Evolutionary conservation across 2,113 vertebrate species (phyloP), one percentile per base, ranked within the genome.

Genomic region (Formicarius rufipectus): DNA sequence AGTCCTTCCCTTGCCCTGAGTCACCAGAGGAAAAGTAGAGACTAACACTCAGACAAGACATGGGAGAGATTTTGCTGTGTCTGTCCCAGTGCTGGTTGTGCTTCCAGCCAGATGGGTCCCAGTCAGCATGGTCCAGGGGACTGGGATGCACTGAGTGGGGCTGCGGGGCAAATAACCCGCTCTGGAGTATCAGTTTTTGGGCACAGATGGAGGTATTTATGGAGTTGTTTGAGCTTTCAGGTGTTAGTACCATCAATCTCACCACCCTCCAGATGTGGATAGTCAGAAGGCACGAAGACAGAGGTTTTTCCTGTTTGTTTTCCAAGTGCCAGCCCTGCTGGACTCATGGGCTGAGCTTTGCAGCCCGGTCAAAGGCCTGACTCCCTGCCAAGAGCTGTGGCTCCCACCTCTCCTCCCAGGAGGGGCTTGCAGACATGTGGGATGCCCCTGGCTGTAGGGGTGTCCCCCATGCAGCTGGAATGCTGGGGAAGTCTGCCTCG

Each of bases 191-290:
- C 28, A 2, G 35, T 24, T 55, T 56, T 44, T 44, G n/a, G 4
- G 47, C 22, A n/a, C 33, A 72, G 58, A 6, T 37, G 31, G 33
- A 62, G 15, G 31, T 44, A 45, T 73, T 64, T 12, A 8, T 62
- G 50, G 69, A 79, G n/a, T 2, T 33, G 9, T 49, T 53, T 69
- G 49, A 37, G 50, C 30, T 66, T 77, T 59, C 30, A 28, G 58
- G 14, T 37, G 2, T 27, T 50, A n/a, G 18, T 30, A 14, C 77
- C 19, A 68, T 73, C 58, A 68, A 10, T 66, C 53, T 30, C 27
- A 33, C 60, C 2, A 2, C 15, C 12, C 22, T 23, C 47, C 30
- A 45, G 31, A 16, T 1, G 0, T 0, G 37, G n/a, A n/a, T n/a
- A n/a, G n/a, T n/a, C n/a, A n/a, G n/a, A n/a, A n/a, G n/a, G n/a